phyloP scores from a whole-genome alignment of 2,113 vertebrate genomes.

The Rhea pennata region DNA sequence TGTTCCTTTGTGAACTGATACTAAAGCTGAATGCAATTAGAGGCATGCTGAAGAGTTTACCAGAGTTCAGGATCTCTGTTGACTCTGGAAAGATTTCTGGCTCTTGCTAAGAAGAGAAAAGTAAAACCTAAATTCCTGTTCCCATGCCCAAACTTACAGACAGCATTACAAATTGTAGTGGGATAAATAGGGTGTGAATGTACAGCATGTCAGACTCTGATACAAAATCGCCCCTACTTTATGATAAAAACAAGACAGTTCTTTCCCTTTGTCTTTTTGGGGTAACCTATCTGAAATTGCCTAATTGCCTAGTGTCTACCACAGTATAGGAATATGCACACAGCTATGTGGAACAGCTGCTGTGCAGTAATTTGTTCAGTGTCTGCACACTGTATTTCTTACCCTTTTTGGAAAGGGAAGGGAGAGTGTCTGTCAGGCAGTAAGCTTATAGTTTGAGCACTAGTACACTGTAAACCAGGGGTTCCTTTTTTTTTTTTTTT shows the following conservation, averaged over 20 bases:
- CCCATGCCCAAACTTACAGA: background rate
- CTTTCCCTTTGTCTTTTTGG: background rate
- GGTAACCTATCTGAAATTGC: background rate
- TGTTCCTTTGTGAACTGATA: constrained; percentile 23
- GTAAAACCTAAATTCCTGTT: background rate
- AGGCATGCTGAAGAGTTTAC: constrained; percentile 4
- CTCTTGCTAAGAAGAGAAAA: background rate
- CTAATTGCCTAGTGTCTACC: background rate
- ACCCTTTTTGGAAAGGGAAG: background rate
- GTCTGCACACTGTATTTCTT: background rate
- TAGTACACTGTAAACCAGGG: background rate
- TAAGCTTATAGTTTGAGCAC: background rate
- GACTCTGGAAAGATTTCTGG: constrained; percentile 20
- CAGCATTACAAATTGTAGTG: background rate
- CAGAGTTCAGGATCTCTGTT: constrained; percentile 12
- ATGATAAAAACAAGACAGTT: background rate
- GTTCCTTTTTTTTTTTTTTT: background rate
- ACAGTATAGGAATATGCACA: fast-evolving
- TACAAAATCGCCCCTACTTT: background rate
- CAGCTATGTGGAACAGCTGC: background rate
- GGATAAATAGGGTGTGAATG: background rate
- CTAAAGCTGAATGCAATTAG: constrained; percentile 43
- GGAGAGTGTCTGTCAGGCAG: background rate
- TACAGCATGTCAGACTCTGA: background rate
- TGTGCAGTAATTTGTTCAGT: background rate